These are phyloP conservation scores for Archocentrus centrarchus DNA, from an alignment of 2,113 vertebrate species.

Conservation along the genomic window DNA sequence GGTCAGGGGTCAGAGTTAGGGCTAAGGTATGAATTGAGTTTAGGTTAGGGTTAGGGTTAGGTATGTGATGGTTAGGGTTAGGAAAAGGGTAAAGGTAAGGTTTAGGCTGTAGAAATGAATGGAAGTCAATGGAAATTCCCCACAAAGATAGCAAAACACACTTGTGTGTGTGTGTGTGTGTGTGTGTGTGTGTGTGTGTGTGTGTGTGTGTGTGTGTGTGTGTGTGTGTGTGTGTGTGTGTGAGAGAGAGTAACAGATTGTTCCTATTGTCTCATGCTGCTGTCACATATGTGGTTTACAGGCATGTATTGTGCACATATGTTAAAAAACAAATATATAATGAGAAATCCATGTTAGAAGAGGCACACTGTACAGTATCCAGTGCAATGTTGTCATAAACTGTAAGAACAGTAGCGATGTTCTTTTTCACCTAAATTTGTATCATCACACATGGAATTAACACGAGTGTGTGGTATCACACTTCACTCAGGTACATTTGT, in stretches of 20 bases:
- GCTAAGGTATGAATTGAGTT: no score
- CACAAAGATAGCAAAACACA: no score
- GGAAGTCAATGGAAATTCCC: no score
- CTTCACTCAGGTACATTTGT: constrained; percentile 17
- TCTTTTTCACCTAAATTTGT: constrained; percentile 43
- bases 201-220: neutral
- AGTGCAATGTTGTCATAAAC: neutral
- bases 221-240: no score
- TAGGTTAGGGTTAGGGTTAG: no score
- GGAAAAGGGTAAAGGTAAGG: no score
- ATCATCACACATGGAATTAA: constrained; percentile 38
- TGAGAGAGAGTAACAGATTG: neutral
- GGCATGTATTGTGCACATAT: neutral
- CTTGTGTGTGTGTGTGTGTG: no score
- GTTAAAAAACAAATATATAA: neutral
- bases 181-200: no score
- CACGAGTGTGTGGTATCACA: constrained; percentile 37
- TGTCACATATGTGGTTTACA: constrained; percentile 15
- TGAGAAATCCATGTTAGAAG: neutral
- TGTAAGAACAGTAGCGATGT: neutral
- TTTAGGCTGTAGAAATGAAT: no score
- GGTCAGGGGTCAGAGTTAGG: no score
- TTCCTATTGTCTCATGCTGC: constrained; percentile 9
- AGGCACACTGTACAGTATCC: neutral
- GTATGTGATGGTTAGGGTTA: no score